Evolutionary conservation across 2,113 vertebrate species (phyloP), one percentile per base, ranked within the genome.

Genomic region (Junco hyemalis): DNA sequence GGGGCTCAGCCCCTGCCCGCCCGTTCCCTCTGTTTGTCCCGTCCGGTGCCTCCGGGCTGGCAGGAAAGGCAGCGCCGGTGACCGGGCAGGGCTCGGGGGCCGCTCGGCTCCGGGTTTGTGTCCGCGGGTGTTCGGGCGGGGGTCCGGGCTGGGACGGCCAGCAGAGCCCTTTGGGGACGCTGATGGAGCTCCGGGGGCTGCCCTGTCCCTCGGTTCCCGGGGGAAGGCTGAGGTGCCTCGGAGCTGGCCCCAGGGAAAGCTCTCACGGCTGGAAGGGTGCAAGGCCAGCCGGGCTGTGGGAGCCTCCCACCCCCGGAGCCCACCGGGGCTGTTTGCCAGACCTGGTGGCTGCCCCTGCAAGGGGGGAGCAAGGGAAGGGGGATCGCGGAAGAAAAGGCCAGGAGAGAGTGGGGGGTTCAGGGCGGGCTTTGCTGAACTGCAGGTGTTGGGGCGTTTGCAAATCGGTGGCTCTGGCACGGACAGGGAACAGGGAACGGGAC

Each of bases 371-470:
- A 66, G 35, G 44, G 18, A 4, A 44, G 10, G 23, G 29, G 5
- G 11, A 5, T 10, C 48, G 13, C 0, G 8, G 13, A 44, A 47
- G 38, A 38, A 74, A 86, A 70, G 47, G 18, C 36, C 54, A 3
- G 1, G 3, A 8, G 18, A 21, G 14, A 44, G 22, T 1, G 1
- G 2, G 13, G 26, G 18, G 6, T 8, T 76, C 31, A 3, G n/a
- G 25, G n/a, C 42, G 60, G 44, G 54, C 22, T 92, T 69, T 28
- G 60, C 66, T 28, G 91, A 61, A 1, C 26, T 2, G 9, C 53
- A 33, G 28, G 22, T 5, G 14, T 20, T 1, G 10, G 9, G 12
- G 36, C 19, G 1, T 69, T 90, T 42, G 64, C 0, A 12, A 33
- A 57, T 12, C 12, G 36, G 14, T 3, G 26, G 20, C 5, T 25